These are phyloP conservation scores for Bombycilla garrulus DNA, from an alignment of 2,113 vertebrate genomes.

Conservation along the genomic window DNA sequence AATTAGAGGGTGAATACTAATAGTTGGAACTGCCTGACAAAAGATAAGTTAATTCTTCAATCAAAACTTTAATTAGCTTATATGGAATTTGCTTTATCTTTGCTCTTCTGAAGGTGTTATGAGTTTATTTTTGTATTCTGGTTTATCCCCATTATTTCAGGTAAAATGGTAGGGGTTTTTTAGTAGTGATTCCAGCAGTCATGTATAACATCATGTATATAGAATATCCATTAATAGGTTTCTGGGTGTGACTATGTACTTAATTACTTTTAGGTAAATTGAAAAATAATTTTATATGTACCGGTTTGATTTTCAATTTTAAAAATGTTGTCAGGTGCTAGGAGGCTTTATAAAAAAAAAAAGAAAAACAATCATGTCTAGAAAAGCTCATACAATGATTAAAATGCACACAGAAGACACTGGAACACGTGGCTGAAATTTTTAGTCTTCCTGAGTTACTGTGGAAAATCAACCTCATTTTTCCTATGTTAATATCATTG, in stretches of 20 bases:
- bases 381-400: background rate
- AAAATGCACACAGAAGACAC: background rate
- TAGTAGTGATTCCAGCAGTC: background rate
- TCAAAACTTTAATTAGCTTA: slow-evolving; percentile 21
- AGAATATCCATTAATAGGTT: background rate
- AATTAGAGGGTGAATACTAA: slow-evolving; percentile 3
- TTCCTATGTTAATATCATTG: background rate
- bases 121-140: background rate
- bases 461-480: background rate
- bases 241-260: background rate
- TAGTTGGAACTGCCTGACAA: background rate
- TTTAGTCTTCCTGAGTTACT: background rate
- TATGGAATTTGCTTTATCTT: background rate
- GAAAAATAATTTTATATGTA: background rate
- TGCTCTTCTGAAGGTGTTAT: background rate
- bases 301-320: background rate
- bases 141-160: background rate
- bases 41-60: slow-evolving; percentile 11
- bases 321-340: background rate
- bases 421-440: background rate
- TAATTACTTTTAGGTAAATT: background rate
- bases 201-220: background rate
- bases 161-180: background rate
- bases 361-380: background rate
- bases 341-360: background rate